These are phyloP conservation scores for Chaenodraco wilsoni DNA, from an alignment of 2,797 vertebrate species.

Conservation along the genomic window DNA sequence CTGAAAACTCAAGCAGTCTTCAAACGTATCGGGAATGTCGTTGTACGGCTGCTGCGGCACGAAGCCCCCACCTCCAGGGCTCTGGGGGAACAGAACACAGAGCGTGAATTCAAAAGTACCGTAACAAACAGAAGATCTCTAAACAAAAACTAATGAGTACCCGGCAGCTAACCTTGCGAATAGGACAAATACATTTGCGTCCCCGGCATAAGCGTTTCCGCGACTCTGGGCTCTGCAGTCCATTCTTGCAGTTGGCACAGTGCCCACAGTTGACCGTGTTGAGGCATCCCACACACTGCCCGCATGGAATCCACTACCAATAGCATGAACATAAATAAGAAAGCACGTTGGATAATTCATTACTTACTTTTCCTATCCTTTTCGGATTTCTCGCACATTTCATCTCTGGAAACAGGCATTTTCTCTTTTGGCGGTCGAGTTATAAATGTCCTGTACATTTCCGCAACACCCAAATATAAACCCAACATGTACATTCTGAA, in stretches of 20 bases:
- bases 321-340: slow-evolving; percentile 10
- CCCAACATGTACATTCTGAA: not conserved
- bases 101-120: not conserved
- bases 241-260: slow-evolving; percentile 87
- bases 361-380: not conserved
- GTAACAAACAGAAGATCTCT: not conserved
- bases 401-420: not conserved
- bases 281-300: slow-evolving; percentile 87
- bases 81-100: slow-evolving; percentile 25
- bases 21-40: slow-evolving; percentile 55
- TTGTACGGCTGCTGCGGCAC: slow-evolving; percentile 34
- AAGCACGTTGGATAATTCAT: not conserved
- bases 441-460: not conserved
- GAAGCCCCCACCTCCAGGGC: slow-evolving; percentile 43
- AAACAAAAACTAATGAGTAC: not conserved
- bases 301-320: slow-evolving; percentile 88
- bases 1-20: slow-evolving; percentile 66
- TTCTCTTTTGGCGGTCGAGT: not conserved
- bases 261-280: slow-evolving; percentile 87
- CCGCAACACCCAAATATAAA: not conserved
- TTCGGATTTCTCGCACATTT: not conserved
- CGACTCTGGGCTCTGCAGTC: slow-evolving; percentile 66
- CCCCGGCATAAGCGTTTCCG: slow-evolving; percentile 78
- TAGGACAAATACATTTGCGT: slow-evolving; percentile 82
- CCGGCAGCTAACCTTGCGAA: slow-evolving; percentile 74